phyloP scores from a whole-genome alignment of 2,113 vertebrate species.

The Neotoma lepida region DNA sequence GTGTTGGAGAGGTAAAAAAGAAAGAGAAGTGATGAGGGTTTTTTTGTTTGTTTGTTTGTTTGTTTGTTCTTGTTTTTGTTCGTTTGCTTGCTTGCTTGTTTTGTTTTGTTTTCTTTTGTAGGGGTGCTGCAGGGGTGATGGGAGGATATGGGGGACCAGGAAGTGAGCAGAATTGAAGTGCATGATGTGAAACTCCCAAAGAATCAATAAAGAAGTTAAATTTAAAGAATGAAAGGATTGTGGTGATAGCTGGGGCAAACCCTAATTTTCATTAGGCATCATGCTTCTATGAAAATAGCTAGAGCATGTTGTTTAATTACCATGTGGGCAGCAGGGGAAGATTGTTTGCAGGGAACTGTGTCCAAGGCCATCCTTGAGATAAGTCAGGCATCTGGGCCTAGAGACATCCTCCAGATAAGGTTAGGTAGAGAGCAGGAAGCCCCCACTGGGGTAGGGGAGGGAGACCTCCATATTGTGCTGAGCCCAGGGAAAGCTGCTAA shows the following conservation, averaged over 20 bases:
- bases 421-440: background rate
- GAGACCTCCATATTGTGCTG: background rate
- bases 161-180: background rate
- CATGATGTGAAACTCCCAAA: background rate
- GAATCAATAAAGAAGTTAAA: background rate
- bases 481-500: background rate
- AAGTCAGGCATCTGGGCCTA: background rate
- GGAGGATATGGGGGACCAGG: background rate
- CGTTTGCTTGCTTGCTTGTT: background rate
- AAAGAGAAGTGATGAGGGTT: background rate
- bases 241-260: background rate
- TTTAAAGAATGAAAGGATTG: background rate
- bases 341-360: background rate
- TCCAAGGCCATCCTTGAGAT: background rate
- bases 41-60: background rate
- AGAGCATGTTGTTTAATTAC: background rate
- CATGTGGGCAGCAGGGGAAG: background rate
- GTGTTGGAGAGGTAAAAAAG: background rate
- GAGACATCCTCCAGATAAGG: background rate
- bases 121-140: background rate
- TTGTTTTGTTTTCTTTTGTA: background rate
- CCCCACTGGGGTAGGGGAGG: accelerated
- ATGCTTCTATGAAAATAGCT: background rate
- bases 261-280: background rate
- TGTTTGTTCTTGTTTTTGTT: background rate